Percentiles rank a stretch among this genome's conserved stretches.
Conservation (phyloP, 2,113 vertebrate species). For the Alexandromys fortis region DNA sequence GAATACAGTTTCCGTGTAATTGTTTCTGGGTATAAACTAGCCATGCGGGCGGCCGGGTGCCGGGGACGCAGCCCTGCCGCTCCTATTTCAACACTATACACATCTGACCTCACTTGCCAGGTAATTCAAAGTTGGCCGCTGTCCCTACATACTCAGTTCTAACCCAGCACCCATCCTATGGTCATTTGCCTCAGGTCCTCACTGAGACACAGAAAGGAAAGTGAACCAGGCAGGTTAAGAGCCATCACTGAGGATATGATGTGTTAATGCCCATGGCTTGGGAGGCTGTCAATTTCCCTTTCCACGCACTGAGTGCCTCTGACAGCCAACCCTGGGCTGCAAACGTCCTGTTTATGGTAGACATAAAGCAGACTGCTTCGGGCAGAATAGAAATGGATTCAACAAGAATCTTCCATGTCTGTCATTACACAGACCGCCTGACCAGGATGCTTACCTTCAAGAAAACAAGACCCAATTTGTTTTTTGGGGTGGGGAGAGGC, state of each 20-base stretch:
- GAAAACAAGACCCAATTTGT: slow-evolving; percentile 42
- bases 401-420: slow-evolving; percentile 18
- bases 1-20: too few relatives aligned
- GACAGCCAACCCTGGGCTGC: neutral
- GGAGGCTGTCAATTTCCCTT: slow-evolving; percentile 58
- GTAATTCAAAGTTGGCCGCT: neutral
- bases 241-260: neutral
- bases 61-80: too few relatives aligned
- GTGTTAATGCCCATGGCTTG: neutral
- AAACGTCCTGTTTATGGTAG: slow-evolving; percentile 66
- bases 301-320: neutral
- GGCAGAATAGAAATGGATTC: slow-evolving; percentile 71
- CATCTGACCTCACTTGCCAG: neutral
- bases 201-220: neutral
- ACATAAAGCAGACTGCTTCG: slow-evolving; percentile 66
- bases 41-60: too few relatives aligned
- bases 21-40: too few relatives aligned
- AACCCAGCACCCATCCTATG: neutral
- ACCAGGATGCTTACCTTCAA: slow-evolving; percentile 51
- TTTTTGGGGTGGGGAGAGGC: neutral
- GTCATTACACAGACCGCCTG: slow-evolving; percentile 62
- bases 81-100: too few relatives aligned
- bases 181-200: neutral
- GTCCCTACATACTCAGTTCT: neutral
- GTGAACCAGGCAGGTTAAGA: neutral